Conservation (phyloP, 1,140 invertebrate species). For the Drosophila kohkoa region DNA sequence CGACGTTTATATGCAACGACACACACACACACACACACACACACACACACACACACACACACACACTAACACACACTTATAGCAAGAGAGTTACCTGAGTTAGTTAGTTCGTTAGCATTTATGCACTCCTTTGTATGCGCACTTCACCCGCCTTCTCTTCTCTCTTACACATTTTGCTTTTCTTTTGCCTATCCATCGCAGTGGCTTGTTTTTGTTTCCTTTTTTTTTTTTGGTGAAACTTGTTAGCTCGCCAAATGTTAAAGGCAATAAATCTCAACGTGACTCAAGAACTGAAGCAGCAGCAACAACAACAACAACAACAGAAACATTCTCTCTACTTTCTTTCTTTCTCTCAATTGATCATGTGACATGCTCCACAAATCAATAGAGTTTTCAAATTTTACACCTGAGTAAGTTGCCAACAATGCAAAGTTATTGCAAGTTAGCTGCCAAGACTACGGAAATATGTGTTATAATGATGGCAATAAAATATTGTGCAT, state of each 20-base stretch:
- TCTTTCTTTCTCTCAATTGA: not conserved
- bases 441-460: too few species aligned
- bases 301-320: not conserved
- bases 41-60: constrained; percentile 27
- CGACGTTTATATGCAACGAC: constrained; percentile 69
- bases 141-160: constrained; percentile 12
- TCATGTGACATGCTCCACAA: not conserved
- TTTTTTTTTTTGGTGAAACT: constrained; percentile 40
- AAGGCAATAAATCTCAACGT: constrained; percentile 67
- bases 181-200: not conserved
- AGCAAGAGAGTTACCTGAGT: constrained; percentile 63
- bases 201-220: not conserved
- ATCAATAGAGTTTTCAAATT: constrained; percentile 7
- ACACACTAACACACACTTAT: constrained; percentile 24
- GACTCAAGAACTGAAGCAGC: constrained; percentile 32
- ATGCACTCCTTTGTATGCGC: constrained; percentile 67
- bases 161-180: not conserved
- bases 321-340: too few species aligned
- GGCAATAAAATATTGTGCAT: too few species aligned
- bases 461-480: too few species aligned
- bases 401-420: not conserved
- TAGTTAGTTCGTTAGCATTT: constrained; percentile 81
- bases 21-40: constrained; percentile 25
- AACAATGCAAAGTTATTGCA: not conserved
- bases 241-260: constrained; percentile 60